Percentiles rank a stretch among this genome's conserved stretches.
phyloP scores from a whole-genome alignment of 2,113 vertebrate species.

The Mola mola region DNA sequence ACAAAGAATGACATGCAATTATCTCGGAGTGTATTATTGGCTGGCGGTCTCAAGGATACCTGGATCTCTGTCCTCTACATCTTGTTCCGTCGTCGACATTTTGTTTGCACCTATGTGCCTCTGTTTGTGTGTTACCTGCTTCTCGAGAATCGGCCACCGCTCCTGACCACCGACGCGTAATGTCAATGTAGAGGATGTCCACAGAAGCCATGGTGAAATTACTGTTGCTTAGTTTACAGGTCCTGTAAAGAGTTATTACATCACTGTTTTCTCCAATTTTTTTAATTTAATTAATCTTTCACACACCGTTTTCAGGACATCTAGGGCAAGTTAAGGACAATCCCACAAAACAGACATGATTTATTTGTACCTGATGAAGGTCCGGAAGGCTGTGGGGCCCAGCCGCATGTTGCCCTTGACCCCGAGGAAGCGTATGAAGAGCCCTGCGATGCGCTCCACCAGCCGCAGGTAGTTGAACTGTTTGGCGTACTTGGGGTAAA shows the following conservation, averaged over 20 bases:
- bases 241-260: no score
- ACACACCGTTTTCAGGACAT: no score
- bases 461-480: conserved; percentile 91
- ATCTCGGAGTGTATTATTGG: conserved; percentile 45
- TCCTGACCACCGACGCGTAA: conserved; percentile 90
- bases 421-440: conserved; percentile 95
- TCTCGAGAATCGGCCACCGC: conserved; percentile 85
- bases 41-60: conserved; percentile 32
- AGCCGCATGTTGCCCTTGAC: conserved; percentile 92
- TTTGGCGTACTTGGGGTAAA: conserved; percentile 94
- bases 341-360: no score
- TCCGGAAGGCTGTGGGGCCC: conserved; percentile 93
- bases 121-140: conserved; percentile 80
- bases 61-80: conserved; percentile 22
- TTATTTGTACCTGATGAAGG: conserved; percentile 94
- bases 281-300: no score
- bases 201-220: conserved; percentile 93
- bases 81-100: not conserved
- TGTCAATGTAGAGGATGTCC: conserved; percentile 97
- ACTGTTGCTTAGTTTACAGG: conserved; percentile 91
- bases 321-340: no score
- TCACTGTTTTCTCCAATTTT: no score
- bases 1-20: conserved; percentile 62
- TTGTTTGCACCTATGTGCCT: not conserved
- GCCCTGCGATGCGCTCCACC: conserved; percentile 87